phyloP scores from a whole-genome alignment of 2,797 vertebrate species.

The Mycteria americana region DNA sequence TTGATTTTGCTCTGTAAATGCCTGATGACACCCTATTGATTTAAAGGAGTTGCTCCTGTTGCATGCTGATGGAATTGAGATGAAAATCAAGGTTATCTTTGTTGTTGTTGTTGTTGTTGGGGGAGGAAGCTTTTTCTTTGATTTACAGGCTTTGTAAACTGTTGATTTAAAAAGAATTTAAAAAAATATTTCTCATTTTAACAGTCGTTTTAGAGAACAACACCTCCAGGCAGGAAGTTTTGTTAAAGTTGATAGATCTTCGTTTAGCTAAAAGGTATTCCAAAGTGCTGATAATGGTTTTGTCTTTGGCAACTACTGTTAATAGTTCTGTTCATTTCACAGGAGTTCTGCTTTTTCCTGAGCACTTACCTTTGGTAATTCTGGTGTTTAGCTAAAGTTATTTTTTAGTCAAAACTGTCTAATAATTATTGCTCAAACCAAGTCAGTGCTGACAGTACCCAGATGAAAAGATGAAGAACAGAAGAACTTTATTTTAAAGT shows the following conservation, averaged over 20 bases:
- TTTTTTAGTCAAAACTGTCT: slow-evolving; percentile 32
- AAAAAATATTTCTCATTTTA: not conserved
- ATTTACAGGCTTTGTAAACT: not conserved
- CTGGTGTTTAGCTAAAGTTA: slow-evolving; percentile 6
- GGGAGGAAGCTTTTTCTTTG: not conserved
- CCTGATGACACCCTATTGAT: not conserved
- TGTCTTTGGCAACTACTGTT: not conserved
- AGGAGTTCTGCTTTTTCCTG: not conserved
- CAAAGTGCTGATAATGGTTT: not conserved
- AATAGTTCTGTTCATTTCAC: not conserved
- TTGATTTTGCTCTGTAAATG: not conserved
- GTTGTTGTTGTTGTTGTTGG: no score
- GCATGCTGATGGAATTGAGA: not conserved
- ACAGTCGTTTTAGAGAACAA: not conserved
- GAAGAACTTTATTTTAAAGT: not conserved
- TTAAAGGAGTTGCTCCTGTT: not conserved
- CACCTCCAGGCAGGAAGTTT: not conserved
- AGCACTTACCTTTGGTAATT: slow-evolving; percentile 12
- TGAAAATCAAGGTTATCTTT: not conserved
- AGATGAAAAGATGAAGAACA: not conserved
- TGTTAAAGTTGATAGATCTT: not conserved
- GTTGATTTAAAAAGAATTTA: not conserved
- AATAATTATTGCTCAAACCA: slow-evolving; percentile 29
- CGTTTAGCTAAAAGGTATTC: not conserved
- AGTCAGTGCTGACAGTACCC: not conserved